These are phyloP conservation scores for Herpailurus yagouaroundi DNA, from an alignment of 2,113 vertebrate species.

Conservation along the genomic window DNA sequence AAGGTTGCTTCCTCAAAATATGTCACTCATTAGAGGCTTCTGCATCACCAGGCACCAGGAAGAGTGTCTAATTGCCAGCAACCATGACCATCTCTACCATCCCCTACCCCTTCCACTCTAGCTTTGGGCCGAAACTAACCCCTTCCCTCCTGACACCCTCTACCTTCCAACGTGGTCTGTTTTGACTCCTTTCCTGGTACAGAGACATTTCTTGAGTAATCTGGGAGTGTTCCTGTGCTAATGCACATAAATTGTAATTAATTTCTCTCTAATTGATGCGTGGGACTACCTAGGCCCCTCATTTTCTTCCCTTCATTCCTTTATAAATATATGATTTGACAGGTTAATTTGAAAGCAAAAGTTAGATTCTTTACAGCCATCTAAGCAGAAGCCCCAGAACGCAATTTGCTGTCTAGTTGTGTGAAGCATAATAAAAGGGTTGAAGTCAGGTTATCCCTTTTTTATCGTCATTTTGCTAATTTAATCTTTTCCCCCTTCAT, in stretches of 20 bases:
- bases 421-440: constrained; percentile 84
- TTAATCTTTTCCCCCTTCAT: constrained; percentile 61
- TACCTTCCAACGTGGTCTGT: not conserved
- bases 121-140: not conserved
- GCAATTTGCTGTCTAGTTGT: constrained; percentile 76
- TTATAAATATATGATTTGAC: constrained; percentile 87
- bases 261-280: constrained; percentile 87
- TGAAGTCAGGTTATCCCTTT: constrained; percentile 84
- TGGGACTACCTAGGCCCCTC: constrained; percentile 85
- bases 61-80: no score
- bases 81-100: not conserved
- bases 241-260: constrained; percentile 86
- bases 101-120: no score
- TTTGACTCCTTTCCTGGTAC: constrained; percentile 70
- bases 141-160: rapidly evolving
- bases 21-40: not conserved
- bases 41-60: not conserved
- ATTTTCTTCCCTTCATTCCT: constrained; percentile 84
- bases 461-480: constrained; percentile 76
- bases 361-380: constrained; percentile 85
- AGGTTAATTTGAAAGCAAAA: constrained; percentile 89
- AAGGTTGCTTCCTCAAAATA: not conserved
- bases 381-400: constrained; percentile 82
- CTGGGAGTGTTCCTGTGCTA: constrained; percentile 79
- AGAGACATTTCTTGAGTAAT: constrained; percentile 68